Evolutionary conservation across 2,113 vertebrate species (phyloP).

Genomic region (Thamnophis sirtalis): DNA sequence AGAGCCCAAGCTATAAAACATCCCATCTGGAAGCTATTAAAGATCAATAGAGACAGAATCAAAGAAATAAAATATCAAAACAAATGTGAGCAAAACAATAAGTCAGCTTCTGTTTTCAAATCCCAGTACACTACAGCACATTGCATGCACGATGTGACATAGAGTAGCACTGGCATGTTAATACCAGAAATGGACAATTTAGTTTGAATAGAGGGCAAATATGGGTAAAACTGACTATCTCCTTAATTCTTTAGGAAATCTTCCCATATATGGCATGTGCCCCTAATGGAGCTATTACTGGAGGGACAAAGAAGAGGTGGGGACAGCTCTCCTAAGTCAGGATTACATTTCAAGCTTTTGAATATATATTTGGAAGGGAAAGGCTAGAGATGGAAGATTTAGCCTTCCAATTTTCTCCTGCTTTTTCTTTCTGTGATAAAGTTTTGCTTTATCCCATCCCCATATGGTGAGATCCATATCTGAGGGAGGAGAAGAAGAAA

Average conservation of each 20-base stretch:
- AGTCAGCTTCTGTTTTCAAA: constrained; percentile 63
- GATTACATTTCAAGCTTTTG: neutral
- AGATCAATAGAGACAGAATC: constrained; percentile 68
- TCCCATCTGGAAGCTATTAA: constrained; percentile 72
- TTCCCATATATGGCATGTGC: neutral
- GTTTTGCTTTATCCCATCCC: neutral
- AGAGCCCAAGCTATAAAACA: constrained; percentile 60
- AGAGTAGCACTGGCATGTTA: constrained; percentile 47
- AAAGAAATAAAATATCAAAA: constrained; percentile 59
- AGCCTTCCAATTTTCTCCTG: neutral
- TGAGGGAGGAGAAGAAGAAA: neutral
- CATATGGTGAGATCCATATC: neutral
- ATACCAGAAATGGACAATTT: constrained; percentile 47
- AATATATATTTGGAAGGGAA: neutral
- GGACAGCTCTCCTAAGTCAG: neutral
- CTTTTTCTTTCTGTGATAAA: neutral
- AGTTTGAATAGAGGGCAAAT: constrained; percentile 58
- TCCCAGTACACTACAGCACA: constrained; percentile 44
- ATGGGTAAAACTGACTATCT: constrained; percentile 31
- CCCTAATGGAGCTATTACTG: constrained; percentile 1
- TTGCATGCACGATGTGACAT: constrained; percentile 44
- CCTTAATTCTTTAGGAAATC: constrained; percentile 43
- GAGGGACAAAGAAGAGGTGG: neutral
- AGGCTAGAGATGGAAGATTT: neutral
- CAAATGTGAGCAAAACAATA: constrained; percentile 52